Evolutionary conservation across 2,113 vertebrate species (phyloP), one percentile per base, ranked within the genome.

Genomic region (Anhinga anhinga): DNA sequence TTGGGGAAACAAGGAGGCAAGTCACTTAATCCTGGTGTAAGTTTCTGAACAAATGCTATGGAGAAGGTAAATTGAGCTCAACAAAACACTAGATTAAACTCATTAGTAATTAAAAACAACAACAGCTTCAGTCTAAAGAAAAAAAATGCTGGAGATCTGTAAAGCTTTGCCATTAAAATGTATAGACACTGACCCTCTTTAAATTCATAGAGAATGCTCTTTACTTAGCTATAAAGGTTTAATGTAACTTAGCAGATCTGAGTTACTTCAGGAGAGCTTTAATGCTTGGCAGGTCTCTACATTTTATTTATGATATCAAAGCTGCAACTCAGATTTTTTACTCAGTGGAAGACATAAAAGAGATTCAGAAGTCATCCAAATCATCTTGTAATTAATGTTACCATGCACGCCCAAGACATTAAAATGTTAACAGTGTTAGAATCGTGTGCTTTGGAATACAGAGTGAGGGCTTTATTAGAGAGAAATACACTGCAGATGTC

Each of bases 381-480:
- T 98, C 99, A 99, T 99, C 99, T 99, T 99, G 99, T 99, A 99
- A 99, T 99, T 99, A 99, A 99, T 99, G 99, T 99, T 99, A 99
- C 98, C 98, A 95, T 82, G 98, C 99, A 99, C 99, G 98, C 98
- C 99, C 99, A 99, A 99, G 98, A 99, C 99, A 99, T 99, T 99
- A 99, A 99, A 99, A 99, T 99, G 99, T 99, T 99, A 99, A 99
- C 99, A 99, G 99, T 99, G 99, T 99, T 99, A 98, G 99, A 99
- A 98, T 99, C 98, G 98, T 99, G 99, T 99, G 99, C 99, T 99
- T 99, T 98, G 98, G 99, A 99, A 99, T 99, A 99, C 99, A 98
- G 99, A 99, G 99, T 99, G 99, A 99, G 99, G 99, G 99, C 99
- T 99, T 99, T 99, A 99, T 99, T 99, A 99, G 98, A 98, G 96